Conservation (phyloP, 1,140 invertebrate genomes). For the Glossosoma conforme region DNA sequence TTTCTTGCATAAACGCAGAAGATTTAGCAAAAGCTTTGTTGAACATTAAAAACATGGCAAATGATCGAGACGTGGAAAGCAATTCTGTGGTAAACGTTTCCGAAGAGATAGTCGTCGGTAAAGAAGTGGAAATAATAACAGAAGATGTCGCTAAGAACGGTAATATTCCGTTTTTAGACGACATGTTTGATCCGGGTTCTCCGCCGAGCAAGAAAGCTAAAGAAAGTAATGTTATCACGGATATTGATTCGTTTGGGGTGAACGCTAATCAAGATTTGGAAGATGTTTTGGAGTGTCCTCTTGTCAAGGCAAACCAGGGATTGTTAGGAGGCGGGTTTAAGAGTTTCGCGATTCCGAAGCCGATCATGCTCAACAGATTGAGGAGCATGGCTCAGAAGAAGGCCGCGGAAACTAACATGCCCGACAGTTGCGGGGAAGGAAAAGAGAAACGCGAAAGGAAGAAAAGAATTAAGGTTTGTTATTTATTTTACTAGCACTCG, state of each 20-base stretch:
- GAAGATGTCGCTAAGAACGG: background rate
- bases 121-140: background rate
- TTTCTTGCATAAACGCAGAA: constrained; percentile 21
- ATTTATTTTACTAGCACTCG: too few relatives aligned
- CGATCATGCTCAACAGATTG: constrained; percentile 44
- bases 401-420: background rate
- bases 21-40: constrained; percentile 15
- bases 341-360: constrained; percentile 50
- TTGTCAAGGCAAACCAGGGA: background rate
- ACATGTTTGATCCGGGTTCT: constrained; percentile 48
- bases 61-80: background rate
- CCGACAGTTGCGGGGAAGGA: background rate
- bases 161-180: constrained; percentile 45
- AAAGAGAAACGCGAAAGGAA: background rate
- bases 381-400: constrained; percentile 9
- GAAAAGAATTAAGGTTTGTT: constrained; percentile 13
- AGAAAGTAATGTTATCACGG: background rate
- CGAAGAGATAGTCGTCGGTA: too few relatives aligned
- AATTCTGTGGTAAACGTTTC: too few relatives aligned
- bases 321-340: constrained; percentile 42
- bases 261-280: constrained; percentile 7
- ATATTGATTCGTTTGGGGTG: background rate
- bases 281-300: constrained; percentile 10
- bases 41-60: constrained; percentile 24
- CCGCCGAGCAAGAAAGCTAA: constrained; percentile 1